Evolutionary conservation across 1,140 invertebrate genomes (phyloP), one percentile per base, ranked within the genome.

Genomic region (Colletes gigas): DNA sequence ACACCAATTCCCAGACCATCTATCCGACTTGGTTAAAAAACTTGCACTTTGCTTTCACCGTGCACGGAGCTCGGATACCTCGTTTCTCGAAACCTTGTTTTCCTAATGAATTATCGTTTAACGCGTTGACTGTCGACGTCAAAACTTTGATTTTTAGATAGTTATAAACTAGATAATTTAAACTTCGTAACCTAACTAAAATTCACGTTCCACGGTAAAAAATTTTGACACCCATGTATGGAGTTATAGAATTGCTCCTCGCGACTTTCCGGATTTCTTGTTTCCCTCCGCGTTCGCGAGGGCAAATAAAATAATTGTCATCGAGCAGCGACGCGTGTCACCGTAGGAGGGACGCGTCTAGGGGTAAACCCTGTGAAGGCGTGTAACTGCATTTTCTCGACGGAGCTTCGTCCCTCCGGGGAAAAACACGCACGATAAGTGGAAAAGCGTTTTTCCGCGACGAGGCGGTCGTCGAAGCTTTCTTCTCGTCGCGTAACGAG

Each of bases 401-500:
- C 2, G 19, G 77, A 65, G 14, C 41, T 15, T 44, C 41, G n/a
- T 75, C 54, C 71, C 78, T 17, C 8, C 8, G 50, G 78, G 50
- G 17, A 57, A 19, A 57, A 65, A 17, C 0, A 2, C 7, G 21
- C 15, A 15, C 44, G 67, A 77, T 77, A 30, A 30, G 30, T 30
- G 30, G 30, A 30, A 30, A 30, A 10, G 47, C 44, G 75, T 55
- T 77, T 70, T 57, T 57, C 21, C 59, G 39, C 10, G 30, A 39
- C 19, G 30, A 5, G 47, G 14, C 3, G 6, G 7, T n/a, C 39
- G 62, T 50, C 8, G 47, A 54, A 55, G 80, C 62, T 66, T 82
- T 68, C 83, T 78, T 82, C 82, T 82, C 72, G 78, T 78, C 63
- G 71, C 12, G n/a, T 81, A 81, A 81, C 68, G 66, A 82, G 73